Conservation (phyloP, 2,888 invertebrate genomes). For the Agriopis marginaria region DNA sequence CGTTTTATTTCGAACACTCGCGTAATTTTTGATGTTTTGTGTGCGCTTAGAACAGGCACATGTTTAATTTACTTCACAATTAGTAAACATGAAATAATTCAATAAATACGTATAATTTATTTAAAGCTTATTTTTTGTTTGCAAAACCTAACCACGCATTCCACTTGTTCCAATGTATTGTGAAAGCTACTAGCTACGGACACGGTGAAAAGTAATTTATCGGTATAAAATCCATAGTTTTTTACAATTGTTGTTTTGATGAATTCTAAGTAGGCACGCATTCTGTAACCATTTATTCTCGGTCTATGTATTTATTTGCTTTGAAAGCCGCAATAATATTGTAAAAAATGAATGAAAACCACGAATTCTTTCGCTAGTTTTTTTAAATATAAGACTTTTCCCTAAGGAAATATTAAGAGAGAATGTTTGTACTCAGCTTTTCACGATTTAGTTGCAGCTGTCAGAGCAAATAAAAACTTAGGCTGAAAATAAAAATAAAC, state of each 20-base stretch:
- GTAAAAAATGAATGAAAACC: too few species aligned
- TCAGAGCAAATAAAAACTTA: too few species aligned
- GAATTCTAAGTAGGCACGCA: neutral
- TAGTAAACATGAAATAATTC: neutral
- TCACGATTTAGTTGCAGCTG: too few species aligned
- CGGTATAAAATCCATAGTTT: neutral
- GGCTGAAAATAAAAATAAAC: too few species aligned
- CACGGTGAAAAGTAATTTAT: conserved; percentile 13
- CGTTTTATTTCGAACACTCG: conserved; percentile 22
- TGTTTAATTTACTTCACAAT: neutral
- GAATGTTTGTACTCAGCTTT: too few species aligned
- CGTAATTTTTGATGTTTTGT: conserved; percentile 22
- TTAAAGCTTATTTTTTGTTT: too few species aligned
- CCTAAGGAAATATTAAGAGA: too few species aligned
- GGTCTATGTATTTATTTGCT: too few species aligned
- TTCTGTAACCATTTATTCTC: too few species aligned
- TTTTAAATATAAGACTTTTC: too few species aligned
- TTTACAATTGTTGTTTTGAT: conserved; percentile 4
- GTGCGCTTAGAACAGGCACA: neutral
- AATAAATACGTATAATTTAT: neutral
- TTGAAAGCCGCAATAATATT: too few species aligned
- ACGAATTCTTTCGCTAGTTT: too few species aligned
- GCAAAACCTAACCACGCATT: neutral
- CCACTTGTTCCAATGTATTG: neutral
- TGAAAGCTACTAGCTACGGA: neutral